phyloP scores from a whole-genome alignment of 2,797 vertebrate species.

The Anabacerthia variegaticeps region DNA sequence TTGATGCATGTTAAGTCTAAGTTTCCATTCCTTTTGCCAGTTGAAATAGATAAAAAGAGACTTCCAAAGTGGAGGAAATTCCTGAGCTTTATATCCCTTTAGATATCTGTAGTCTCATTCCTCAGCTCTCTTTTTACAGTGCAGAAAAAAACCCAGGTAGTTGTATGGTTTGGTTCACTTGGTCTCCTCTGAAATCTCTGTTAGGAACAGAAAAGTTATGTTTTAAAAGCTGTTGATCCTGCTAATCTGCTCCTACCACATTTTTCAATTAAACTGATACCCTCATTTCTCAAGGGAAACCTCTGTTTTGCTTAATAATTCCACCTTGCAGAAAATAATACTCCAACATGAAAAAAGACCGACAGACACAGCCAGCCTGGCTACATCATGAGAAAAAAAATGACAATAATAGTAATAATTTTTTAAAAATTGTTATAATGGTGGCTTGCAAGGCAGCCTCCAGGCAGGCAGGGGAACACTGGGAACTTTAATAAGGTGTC shows the following conservation, averaged over 20 bases:
- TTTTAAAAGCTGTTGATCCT: background rate
- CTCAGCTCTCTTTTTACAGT: background rate
- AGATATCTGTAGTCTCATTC: background rate
- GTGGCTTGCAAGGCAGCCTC: background rate
- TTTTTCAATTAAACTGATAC: background rate
- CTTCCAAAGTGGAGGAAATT: background rate
- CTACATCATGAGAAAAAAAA: background rate
- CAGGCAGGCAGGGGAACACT: fast-evolving
- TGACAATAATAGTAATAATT: background rate
- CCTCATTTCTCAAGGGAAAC: background rate
- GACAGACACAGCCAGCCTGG: background rate
- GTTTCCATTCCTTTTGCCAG: background rate
- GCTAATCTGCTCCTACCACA: background rate
- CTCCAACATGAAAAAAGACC: background rate
- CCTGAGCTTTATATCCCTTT: background rate
- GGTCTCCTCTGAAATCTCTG: background rate
- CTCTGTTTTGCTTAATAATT: background rate
- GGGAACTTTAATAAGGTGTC: background rate
- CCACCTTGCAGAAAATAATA: background rate
- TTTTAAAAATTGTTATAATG: background rate
- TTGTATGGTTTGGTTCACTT: background rate
- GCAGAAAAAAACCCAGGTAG: background rate
- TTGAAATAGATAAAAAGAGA: background rate
- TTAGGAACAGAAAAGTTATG: background rate
- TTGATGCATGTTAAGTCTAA: background rate